Conservation (phyloP, 2,888 invertebrate species). For the Sepiola atlantica region DNA sequence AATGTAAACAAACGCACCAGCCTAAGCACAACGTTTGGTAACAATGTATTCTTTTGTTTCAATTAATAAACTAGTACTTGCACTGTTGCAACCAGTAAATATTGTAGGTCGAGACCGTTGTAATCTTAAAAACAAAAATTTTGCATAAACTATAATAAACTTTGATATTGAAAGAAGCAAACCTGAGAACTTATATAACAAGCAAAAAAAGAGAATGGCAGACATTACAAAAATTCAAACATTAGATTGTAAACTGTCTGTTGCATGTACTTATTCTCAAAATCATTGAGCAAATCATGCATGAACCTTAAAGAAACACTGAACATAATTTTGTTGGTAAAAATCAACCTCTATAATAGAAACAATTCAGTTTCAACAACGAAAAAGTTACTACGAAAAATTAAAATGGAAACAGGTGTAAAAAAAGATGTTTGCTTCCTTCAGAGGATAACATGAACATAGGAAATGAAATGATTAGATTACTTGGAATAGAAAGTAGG, state of each 20-base stretch:
- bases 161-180: neutral
- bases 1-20: too few relatives aligned
- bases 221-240: neutral
- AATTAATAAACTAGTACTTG: too few relatives aligned
- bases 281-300: neutral
- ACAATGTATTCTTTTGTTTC: too few relatives aligned
- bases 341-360: neutral
- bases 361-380: neutral
- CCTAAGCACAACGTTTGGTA: too few relatives aligned
- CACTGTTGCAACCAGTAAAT: too few relatives aligned
- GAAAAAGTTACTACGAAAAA: neutral
- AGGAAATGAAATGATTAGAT: neutral
- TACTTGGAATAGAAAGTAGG: constrained; percentile 18
- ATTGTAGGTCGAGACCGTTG: too few relatives aligned
- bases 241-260: neutral
- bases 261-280: neutral
- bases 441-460: neutral
- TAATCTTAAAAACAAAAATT: neutral
- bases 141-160: neutral
- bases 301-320: neutral
- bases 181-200: neutral
- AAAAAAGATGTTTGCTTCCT: neutral
- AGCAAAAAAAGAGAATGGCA: neutral
- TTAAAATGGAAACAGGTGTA: neutral
- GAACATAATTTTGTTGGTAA: neutral